These are phyloP conservation scores for Lampris incognitus DNA, from an alignment of 2,113 vertebrate genomes.

Conservation along the genomic window DNA sequence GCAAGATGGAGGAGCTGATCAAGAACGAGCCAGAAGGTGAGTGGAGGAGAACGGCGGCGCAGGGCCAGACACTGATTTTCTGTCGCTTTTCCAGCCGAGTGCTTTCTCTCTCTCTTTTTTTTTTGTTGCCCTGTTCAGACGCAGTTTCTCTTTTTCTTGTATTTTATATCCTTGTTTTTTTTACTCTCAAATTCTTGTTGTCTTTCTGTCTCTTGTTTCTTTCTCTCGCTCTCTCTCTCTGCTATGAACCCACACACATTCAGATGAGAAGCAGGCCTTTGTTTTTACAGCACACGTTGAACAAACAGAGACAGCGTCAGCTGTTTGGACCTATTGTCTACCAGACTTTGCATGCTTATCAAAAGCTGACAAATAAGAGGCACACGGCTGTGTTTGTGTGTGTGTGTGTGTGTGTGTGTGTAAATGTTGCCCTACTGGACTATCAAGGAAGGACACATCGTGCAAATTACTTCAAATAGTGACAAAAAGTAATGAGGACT, in stretches of 20 bases:
- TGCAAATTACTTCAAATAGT: conserved; percentile 2
- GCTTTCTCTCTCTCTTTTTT: too few relatives aligned
- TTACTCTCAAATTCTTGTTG: conserved; percentile 6
- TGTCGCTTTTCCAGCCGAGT: too few relatives aligned
- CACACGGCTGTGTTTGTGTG: background rate
- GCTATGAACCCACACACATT: conserved; percentile 56
- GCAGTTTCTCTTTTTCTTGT: too few relatives aligned
- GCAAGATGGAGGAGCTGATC: conserved; percentile 99
- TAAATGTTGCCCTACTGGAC: conserved; percentile 31
- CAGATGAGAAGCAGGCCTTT: conserved; percentile 67
- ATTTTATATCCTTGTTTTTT: background rate
- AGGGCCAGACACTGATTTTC: conserved; percentile 44
- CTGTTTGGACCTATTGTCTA: conserved; percentile 75
- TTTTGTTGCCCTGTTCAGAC: too few relatives aligned
- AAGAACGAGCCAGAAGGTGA: conserved; percentile 99
- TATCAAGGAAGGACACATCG: background rate
- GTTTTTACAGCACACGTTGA: conserved; percentile 55
- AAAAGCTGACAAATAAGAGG: conserved; percentile 68
- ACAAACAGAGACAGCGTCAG: conserved; percentile 69
- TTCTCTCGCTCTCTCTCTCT: conserved; percentile 44
- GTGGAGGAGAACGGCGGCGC: conserved; percentile 53
- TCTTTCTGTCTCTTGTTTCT: conserved; percentile 30
- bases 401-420: conserved; percentile 26
- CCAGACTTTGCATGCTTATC: conserved; percentile 79
- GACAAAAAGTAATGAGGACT: background rate